Base-by-base conservation (phyloP, 2,797 vertebrate species). In the Sebastes melanostomus region DNA sequence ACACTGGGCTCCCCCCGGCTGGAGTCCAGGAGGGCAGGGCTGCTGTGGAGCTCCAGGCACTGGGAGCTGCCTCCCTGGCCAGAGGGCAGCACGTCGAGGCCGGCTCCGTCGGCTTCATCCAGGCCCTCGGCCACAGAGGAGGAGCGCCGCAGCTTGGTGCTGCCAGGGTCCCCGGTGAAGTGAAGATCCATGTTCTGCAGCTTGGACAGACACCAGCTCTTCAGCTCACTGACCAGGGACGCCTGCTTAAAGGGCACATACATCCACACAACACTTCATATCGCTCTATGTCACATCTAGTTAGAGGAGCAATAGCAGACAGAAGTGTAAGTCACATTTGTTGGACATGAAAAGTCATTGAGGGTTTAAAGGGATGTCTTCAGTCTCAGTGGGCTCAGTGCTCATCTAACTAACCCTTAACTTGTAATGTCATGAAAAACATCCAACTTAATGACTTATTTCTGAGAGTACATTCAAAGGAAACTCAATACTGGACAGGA, bases 141-240 rank as follows among this genome's bases (percentile, higher is more conserved):
- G 30, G 81, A 88, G 61, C 67, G 87, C 24, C 36, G 84, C 71
- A 89, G 86, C 65, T 72, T 82, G 70, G 68, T 8, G 36, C 74
- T 8, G 63, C 89, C 86, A 67, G 94, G 93, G 25, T 98, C 97
- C 72, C 96, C 96, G 22, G 94, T 95, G 84, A 98, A 93, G 67
- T 94, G 96, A 58, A 95, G 86, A 90, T 99, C 98, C 90, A 98
- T 94, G 90, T 95, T 96, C 88, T 99, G 97, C 86, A 99, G 97
- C 94, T 98, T 98, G 75, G 98, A 92, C 92, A 97, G 84, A 92
- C 98, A 99, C 98, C 98, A 99, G 81, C 93, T 97, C 95, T 99
- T 99, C 92, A 99, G 94, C 86, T 99, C 98, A 18, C 94, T 95
- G 1, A 97, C 96, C 88, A 98, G 94, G 6, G 97, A 97, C 8